Conservation (phyloP, 2,797 vertebrate species). For the Falco cherrug region DNA sequence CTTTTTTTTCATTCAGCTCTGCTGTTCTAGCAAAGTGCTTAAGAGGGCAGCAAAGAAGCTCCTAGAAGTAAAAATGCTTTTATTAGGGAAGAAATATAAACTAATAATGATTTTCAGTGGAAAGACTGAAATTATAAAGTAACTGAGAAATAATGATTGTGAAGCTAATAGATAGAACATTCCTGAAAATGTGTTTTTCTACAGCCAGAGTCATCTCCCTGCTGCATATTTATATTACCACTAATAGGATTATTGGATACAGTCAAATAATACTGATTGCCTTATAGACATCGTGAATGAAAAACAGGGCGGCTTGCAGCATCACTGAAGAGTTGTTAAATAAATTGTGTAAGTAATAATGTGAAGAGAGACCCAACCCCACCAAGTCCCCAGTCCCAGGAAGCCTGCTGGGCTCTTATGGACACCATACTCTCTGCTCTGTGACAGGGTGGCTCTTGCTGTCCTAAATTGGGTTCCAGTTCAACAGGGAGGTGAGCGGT, state of each 20-base stretch:
- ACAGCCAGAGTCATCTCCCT: background rate
- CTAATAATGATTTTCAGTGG: background rate
- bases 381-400: accelerated
- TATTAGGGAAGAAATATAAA: background rate
- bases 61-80: background rate
- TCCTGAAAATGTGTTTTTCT: constrained; percentile 35
- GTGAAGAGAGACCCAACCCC: background rate
- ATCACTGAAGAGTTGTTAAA: background rate
- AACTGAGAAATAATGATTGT: background rate
- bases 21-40: constrained; percentile 36
- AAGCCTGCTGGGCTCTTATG: background rate
- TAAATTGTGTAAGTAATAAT: background rate
- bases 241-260: constrained; percentile 12
- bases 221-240: background rate
- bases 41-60: constrained; percentile 78
- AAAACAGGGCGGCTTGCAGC: background rate
- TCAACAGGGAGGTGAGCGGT: background rate
- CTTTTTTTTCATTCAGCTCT: background rate
- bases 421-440: background rate
- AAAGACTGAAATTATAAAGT: constrained; percentile 12
- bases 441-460: background rate
- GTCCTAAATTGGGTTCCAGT: background rate
- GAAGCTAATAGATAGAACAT: constrained; percentile 20
- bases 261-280: background rate
- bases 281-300: background rate